Evolutionary conservation across 2,113 vertebrate species (phyloP).

Genomic region (Lophura nycthemera): DNA sequence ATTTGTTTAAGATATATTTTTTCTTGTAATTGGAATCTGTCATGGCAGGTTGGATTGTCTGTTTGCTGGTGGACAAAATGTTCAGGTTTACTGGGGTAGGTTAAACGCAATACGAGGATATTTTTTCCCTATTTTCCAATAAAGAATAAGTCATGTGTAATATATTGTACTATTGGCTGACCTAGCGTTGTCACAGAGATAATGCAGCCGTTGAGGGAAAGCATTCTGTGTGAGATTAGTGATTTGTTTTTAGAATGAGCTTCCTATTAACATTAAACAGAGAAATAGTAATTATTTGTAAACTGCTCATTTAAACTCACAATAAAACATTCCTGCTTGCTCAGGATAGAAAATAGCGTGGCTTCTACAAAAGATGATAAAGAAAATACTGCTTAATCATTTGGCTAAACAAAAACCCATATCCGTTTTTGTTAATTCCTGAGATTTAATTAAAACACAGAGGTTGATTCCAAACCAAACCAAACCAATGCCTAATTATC

Average conservation of each 20-base stretch:
- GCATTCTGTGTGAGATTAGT: not conserved
- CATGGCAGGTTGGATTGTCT: constrained; percentile 5
- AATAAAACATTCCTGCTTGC: not conserved
- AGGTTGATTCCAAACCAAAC: constrained; percentile 73
- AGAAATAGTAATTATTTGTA: constrained; percentile 54
- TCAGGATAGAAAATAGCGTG: not conserved
- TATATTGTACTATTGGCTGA: constrained; percentile 27
- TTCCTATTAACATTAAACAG: constrained; percentile 43
- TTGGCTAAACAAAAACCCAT: constrained; percentile 45
- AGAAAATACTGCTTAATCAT: constrained; percentile 26
- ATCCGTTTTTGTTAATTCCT: constrained; percentile 68
- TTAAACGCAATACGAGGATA: not conserved
- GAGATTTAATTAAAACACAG: constrained; percentile 76
- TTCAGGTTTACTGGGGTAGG: constrained; percentile 27
- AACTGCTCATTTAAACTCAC: constrained; percentile 29
- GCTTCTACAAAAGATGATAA: constrained; percentile 15
- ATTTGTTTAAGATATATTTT: constrained; percentile 70
- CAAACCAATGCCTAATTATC: constrained; percentile 67
- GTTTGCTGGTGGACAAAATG: constrained; percentile 51
- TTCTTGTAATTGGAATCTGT: constrained; percentile 68
- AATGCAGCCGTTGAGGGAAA: not conserved
- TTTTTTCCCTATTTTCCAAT: not conserved
- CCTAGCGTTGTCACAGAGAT: constrained; percentile 26
- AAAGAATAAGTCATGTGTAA: constrained; percentile 37
- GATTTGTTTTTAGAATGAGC: constrained; percentile 35